phyloP scores from a whole-genome alignment of 2,797 vertebrate genomes.

The Okamejei kenojei region DNA sequence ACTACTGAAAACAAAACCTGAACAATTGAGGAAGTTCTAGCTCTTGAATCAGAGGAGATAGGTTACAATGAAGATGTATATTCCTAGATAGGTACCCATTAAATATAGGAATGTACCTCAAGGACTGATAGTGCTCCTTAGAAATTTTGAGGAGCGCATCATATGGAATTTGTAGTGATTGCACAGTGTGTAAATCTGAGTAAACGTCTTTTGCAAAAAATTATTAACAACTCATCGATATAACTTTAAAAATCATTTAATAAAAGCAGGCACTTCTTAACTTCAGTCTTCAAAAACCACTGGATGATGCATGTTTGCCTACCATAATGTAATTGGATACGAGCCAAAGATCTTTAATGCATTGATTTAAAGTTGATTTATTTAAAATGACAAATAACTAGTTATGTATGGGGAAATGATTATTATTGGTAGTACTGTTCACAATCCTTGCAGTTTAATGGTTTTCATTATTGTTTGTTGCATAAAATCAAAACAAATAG shows the following conservation, averaged over 20 bases:
- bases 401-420: not conserved
- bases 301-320: not conserved
- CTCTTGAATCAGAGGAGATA: not conserved
- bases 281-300: not conserved
- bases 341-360: not conserved
- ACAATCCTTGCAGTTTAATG: not conserved
- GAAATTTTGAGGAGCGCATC: not conserved
- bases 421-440: not conserved
- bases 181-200: not conserved
- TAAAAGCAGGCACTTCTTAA: not conserved
- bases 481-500: not conserved
- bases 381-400: not conserved
- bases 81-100: not conserved
- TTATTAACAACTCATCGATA: not conserved
- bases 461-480: not conserved
- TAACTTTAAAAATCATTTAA: not conserved
- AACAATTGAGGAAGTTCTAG: not conserved
- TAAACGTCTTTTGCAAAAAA: not conserved
- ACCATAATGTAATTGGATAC: not conserved
- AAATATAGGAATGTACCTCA: not conserved
- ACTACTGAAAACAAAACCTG: not conserved
- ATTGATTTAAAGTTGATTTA: not conserved
- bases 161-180: not conserved
- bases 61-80: not conserved
- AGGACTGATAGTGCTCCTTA: not conserved